These are phyloP conservation scores for Akabosia matsudoensis DNA, from an alignment of 1,140 invertebrate genomes.

Conservation along the genomic window DNA sequence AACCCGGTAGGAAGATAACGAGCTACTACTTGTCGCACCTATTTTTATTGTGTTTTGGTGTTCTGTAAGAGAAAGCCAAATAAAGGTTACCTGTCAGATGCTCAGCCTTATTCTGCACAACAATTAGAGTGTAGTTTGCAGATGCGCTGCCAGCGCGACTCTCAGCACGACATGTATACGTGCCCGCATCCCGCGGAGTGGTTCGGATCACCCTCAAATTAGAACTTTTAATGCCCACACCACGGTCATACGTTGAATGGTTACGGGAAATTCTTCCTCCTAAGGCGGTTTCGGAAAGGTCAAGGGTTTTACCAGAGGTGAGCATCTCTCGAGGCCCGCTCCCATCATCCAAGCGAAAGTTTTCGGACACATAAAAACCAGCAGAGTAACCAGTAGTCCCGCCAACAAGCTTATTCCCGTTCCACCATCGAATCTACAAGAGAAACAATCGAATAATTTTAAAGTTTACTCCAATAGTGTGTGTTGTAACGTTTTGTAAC, in stretches of 20 bases:
- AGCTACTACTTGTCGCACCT: too few species aligned
- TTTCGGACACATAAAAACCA: not conserved
- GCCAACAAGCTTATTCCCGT: slow-evolving; percentile 21
- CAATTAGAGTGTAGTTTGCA: slow-evolving; percentile 65
- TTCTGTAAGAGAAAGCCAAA: too few species aligned
- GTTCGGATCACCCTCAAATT: slow-evolving; percentile 68
- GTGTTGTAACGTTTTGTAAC: not conserved
- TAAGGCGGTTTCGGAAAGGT: not conserved
- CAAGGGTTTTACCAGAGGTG: not conserved
- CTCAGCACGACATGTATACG: slow-evolving; percentile 70
- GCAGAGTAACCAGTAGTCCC: not conserved
- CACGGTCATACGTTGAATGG: slow-evolving; percentile 10
- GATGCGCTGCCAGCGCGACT: slow-evolving; percentile 71
- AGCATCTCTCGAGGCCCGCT: not conserved
- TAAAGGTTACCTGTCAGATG: slow-evolving; percentile 33
- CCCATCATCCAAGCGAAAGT: not conserved
- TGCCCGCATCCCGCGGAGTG: slow-evolving; percentile 66
- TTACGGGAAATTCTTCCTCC: not conserved
- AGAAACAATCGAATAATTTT: not conserved
- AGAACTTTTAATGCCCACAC: slow-evolving; percentile 45
- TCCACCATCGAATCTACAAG: slow-evolving; percentile 29
- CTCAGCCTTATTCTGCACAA: slow-evolving; percentile 55
- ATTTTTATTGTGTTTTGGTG: too few species aligned
- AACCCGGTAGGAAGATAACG: not conserved
- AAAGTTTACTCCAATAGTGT: not conserved